These are phyloP conservation scores for Xerus rutilus DNA, from an alignment of 2,797 vertebrate species.

Conservation along the genomic window DNA sequence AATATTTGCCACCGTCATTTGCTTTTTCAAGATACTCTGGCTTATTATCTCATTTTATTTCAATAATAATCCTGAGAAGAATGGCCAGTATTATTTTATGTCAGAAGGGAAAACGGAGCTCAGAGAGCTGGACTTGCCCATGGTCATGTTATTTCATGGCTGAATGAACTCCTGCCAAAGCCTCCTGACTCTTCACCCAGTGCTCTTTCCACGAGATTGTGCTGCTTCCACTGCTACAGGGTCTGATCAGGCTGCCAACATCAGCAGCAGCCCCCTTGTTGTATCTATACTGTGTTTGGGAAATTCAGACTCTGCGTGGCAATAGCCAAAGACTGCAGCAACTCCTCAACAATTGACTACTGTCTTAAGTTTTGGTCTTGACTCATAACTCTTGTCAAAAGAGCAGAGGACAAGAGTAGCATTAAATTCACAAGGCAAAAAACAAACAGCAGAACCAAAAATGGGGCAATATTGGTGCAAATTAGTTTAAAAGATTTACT, in stretches of 20 bases:
- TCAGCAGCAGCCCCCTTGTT: conserved; percentile 63
- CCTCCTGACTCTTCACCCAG: conserved; percentile 57
- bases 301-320: conserved; percentile 34
- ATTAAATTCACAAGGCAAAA: background rate
- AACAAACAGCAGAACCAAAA: background rate
- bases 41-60: conserved; percentile 38
- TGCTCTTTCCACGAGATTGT: conserved; percentile 43
- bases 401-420: background rate
- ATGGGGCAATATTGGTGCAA: background rate
- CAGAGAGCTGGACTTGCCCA: conserved; percentile 1
- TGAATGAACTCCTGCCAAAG: conserved; percentile 51
- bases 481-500: conserved; percentile 25
- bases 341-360: conserved; percentile 64
- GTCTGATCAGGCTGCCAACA: conserved; percentile 52
- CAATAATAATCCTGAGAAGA: conserved; percentile 34
- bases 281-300: background rate
- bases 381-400: conserved; percentile 68
- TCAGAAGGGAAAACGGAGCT: conserved; percentile 8
- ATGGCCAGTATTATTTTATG: conserved; percentile 39
- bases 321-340: conserved; percentile 44
- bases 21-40: conserved; percentile 36
- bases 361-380: conserved; percentile 66
- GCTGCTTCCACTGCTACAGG: conserved; percentile 11
- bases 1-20: background rate
- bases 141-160: conserved; percentile 57